A percentile compares a stretch with the other conserved stretches of the same genome.
phyloP scores from a whole-genome alignment of 1,140 invertebrate species.

The Pseudomyrmex cubaensis region DNA sequence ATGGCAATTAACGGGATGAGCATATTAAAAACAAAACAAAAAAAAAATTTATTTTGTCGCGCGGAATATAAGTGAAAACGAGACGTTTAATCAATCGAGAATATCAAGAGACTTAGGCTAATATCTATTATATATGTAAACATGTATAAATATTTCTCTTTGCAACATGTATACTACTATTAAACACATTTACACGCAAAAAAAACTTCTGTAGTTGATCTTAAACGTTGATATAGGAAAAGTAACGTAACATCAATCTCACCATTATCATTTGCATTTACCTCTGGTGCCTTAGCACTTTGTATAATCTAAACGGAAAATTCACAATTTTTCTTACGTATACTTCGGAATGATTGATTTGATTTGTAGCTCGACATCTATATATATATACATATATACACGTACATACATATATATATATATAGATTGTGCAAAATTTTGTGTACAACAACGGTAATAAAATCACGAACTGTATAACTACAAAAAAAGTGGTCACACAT shows the following conservation, averaged over 20 bases:
- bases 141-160: slow-evolving; percentile 68
- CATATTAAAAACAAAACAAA: slow-evolving; percentile 15
- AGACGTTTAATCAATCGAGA: slow-evolving; percentile 43
- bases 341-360: slow-evolving; percentile 42
- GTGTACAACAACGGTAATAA: slow-evolving; percentile 1
- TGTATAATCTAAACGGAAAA: slow-evolving; percentile 70
- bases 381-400: too few species aligned
- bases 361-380: slow-evolving; percentile 29
- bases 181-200: slow-evolving; percentile 68
- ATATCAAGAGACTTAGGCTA: slow-evolving; percentile 56
- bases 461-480: slow-evolving; percentile 6
- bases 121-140: slow-evolving; percentile 61
- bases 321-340: slow-evolving; percentile 52
- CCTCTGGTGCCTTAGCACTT: slow-evolving; percentile 81
- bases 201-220: slow-evolving; percentile 68
- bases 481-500: not conserved
- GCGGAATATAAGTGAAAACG: slow-evolving; percentile 41
- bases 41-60: slow-evolving; percentile 41
- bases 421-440: slow-evolving; percentile 33
- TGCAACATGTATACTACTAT: slow-evolving; percentile 58
- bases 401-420: too few species aligned
- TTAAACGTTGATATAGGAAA: slow-evolving; percentile 61
- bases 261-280: slow-evolving; percentile 79
- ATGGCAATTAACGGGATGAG: slow-evolving; percentile 54
- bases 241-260: slow-evolving; percentile 69